A percentile compares a stretch with the other conserved stretches of the same genome.
These are phyloP conservation scores for Lagria hirta DNA, from an alignment of 2,888 invertebrate genomes.

Conservation along the genomic window DNA sequence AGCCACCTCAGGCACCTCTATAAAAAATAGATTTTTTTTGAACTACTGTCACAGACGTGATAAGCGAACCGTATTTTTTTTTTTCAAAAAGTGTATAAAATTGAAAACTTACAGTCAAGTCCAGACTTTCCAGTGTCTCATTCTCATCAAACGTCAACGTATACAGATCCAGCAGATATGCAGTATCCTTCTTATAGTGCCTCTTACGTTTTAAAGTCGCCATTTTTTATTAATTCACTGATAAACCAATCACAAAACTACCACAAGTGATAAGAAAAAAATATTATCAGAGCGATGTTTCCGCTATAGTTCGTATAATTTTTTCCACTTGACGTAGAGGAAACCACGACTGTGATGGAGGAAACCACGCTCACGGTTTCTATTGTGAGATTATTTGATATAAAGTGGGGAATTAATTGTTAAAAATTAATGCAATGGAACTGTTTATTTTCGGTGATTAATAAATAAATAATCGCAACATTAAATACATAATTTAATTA, in stretches of 20 bases:
- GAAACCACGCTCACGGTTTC: slow-evolving; percentile 31
- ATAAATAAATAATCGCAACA: no score
- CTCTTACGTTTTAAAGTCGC: slow-evolving; percentile 58
- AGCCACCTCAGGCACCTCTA: no score
- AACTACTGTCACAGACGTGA: no score
- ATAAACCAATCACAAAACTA: slow-evolving; percentile 3
- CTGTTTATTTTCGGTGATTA: no score
- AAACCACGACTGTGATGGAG: slow-evolving; percentile 24
- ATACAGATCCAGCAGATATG: slow-evolving; percentile 80
- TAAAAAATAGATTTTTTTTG: no score
- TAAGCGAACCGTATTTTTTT: no score
- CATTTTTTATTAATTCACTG: slow-evolving; percentile 32
- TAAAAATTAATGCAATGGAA: no score
- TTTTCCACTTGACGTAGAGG: slow-evolving; percentile 17
- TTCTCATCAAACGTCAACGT: slow-evolving; percentile 83
- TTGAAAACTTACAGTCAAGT: slow-evolving; percentile 68
- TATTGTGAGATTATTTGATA: slow-evolving; percentile 31
- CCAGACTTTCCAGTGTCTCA: slow-evolving; percentile 73
- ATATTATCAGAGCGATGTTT: no score
- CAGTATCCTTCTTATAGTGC: slow-evolving; percentile 85
- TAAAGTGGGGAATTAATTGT: no score
- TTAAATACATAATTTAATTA: no score
- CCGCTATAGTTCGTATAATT: slow-evolving; percentile 3
- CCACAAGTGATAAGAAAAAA: no score
- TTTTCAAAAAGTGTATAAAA: no score